Base-by-base conservation (phyloP, 1,140 invertebrate species). In the Papilio aristodemus region DNA sequence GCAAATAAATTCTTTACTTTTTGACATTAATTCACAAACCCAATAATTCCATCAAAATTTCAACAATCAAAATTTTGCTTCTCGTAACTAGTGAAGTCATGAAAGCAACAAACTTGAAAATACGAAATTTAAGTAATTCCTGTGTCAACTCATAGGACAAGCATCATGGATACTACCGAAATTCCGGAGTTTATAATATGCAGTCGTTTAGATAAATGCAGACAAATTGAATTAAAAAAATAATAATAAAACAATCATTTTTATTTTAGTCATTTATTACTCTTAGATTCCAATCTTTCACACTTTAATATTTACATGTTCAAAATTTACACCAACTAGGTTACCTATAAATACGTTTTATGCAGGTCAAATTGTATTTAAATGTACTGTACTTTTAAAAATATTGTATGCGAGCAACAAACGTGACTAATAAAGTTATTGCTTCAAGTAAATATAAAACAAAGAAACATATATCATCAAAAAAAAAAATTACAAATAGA, bases 211-310 rank as follows among this genome's bases (percentile, higher is more conserved):
- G n/a, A n/a, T n/a, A n/a, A n/a, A n/a, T n/a, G n/a, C n/a, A n/a
- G n/a, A n/a, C n/a, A n/a, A n/a, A 32, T 32, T 6, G 2, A 50
- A 17, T 2, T 8, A 50, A 22, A 50, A 17, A 9, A 25, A 50
- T 4, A 50, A 19, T 39, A 68, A 71, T 68, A 66, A 71, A 71
- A 68, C 58, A 68, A 63, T 50, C 27, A 63, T 54, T 57, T 36
- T 41, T 1, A 57, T 37, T 68, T 64, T 32, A 63, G 14, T 46
- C 43, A 37, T 68, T 71, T 59, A 63, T 68, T 71, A 37, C 68
- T 54, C 66, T 71, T 68, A 71, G 43, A 54, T 70, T 63, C 37
- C 19, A 63, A 71, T 46, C 46, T 50, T 25, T 68, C 36, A 68
- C 32, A 27, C 22, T 46, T 62, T 62, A 14, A 25, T 69, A 70